phyloP scores from a whole-genome alignment of 2,113 vertebrate genomes.

The Callipepla californica region DNA sequence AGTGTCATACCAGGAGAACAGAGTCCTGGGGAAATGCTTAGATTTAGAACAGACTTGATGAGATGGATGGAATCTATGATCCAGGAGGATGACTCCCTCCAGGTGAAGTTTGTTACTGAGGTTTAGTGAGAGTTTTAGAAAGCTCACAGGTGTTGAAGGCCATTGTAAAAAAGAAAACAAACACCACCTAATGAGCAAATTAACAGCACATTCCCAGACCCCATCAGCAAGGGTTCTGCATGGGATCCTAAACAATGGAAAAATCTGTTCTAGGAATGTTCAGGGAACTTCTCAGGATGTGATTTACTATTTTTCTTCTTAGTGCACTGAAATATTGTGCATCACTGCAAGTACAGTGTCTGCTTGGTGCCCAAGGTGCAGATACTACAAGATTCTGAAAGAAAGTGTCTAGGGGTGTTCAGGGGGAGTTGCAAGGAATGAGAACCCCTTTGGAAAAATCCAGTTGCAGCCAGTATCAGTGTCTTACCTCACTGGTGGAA shows the following conservation, averaged over 20 bases:
- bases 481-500: not conserved
- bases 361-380: not conserved
- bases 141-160: not conserved
- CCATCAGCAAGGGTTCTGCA: slow-evolving; percentile 17
- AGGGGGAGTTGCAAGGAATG: not conserved
- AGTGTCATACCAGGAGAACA: not conserved
- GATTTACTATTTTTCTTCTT: not conserved
- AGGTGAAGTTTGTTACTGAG: not conserved
- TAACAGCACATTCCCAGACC: slow-evolving; percentile 34
- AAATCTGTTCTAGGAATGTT: slow-evolving; percentile 56
- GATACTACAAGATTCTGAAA: not conserved
- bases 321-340: not conserved
- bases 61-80: not conserved
- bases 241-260: not conserved
- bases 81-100: accelerated
- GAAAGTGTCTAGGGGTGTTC: not conserved
- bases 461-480: not conserved
- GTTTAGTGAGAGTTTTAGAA: not conserved
- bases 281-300: slow-evolving; percentile 1
- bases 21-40: not conserved
- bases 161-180: not conserved
- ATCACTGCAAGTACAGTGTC: not conserved
- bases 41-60: not conserved
- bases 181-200: slow-evolving; percentile 32
- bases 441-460: not conserved